These are phyloP conservation scores for Leucophenga maculata DNA, from an alignment of 2,888 invertebrate genomes.

Conservation along the genomic window DNA sequence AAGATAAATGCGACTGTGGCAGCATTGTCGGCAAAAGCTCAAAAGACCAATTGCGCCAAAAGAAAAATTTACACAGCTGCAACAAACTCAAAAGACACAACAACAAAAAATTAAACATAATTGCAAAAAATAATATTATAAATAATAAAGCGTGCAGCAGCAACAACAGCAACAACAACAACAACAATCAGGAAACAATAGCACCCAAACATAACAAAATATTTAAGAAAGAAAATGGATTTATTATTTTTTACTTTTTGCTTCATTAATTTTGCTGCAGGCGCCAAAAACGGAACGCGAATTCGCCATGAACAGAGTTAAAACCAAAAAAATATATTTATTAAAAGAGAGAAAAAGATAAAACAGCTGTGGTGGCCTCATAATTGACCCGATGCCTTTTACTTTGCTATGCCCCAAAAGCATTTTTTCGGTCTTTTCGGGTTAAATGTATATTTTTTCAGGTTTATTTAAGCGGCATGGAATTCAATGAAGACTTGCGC, in stretches of 20 bases:
- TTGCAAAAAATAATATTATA: constrained; percentile 7
- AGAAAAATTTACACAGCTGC: constrained; percentile 40
- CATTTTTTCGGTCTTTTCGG: no score
- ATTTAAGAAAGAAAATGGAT: constrained; percentile 16
- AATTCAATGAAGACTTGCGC: no score
- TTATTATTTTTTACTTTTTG: constrained; percentile 8
- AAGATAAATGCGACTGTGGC: background rate
- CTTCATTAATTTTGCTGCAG: no score
- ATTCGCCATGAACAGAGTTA: no score
- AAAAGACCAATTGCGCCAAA: constrained; percentile 6
- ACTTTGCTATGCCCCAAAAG: background rate
- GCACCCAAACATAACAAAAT: constrained; percentile 11
- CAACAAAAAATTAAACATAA: constrained; percentile 25
- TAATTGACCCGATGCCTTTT: constrained; percentile 19
- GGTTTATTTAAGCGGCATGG: no score
- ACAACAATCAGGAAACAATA: constrained; percentile 9
- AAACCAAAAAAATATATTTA: background rate
- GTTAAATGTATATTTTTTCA: no score
- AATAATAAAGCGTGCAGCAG: constrained; percentile 27
- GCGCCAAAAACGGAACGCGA: background rate
- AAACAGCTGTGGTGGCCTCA: constrained; percentile 20
- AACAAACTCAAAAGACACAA: constrained; percentile 37
- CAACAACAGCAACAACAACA: constrained; percentile 25
- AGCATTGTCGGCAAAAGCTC: constrained; percentile 1
- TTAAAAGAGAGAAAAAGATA: background rate